Evolutionary conservation across 2,888 invertebrate species (phyloP).

Genomic region (Stenurella melanura): DNA sequence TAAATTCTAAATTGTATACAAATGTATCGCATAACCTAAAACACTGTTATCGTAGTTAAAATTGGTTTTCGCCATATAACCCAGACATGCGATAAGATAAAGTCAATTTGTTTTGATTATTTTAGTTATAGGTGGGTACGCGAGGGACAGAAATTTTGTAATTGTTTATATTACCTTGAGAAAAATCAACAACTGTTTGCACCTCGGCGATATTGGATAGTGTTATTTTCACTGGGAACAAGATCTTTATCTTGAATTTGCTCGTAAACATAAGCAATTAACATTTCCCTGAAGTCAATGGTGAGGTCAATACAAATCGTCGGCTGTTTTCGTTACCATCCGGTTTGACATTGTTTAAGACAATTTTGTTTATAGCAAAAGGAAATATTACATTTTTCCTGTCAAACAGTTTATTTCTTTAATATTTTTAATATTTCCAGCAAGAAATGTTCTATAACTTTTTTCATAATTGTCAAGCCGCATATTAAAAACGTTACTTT

Average conservation of each 20-base stretch:
- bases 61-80: background rate
- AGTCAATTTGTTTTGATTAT: slow-evolving; percentile 16
- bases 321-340: background rate
- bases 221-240: too few relatives aligned
- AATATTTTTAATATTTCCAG: too few relatives aligned
- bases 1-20: background rate
- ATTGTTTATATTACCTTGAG: background rate
- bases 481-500: too few relatives aligned
- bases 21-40: background rate
- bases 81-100: slow-evolving; percentile 21
- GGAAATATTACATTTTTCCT: too few relatives aligned
- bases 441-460: too few relatives aligned
- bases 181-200: background rate
- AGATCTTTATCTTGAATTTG: slow-evolving; percentile 5
- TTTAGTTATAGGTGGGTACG: slow-evolving; percentile 11
- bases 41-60: background rate
- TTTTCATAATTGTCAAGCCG: too few relatives aligned
- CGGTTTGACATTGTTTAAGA: too few relatives aligned
- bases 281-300: slow-evolving; percentile 26
- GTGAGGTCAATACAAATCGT: slow-evolving; percentile 31
- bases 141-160: background rate
- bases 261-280: slow-evolving; percentile 15
- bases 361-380: too few relatives aligned
- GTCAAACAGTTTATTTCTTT: too few relatives aligned
- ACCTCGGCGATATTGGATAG: background rate